Base-by-base conservation (phyloP, 2,797 vertebrate genomes). In the Lepidocolaptes lacrymiger region DNA sequence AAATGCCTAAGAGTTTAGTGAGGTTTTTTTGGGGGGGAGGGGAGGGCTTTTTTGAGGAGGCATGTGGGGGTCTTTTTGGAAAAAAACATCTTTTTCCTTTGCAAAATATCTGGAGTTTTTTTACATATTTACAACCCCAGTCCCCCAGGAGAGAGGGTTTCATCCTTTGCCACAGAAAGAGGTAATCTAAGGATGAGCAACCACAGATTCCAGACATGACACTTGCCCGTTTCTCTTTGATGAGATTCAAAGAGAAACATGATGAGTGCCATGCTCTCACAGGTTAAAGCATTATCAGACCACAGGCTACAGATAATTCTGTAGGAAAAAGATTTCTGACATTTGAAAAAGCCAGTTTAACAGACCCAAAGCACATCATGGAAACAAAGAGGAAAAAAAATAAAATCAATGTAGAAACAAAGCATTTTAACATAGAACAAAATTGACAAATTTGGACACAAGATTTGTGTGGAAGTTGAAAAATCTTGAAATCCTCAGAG, bases 191-290 rank as follows among this genome's bases (percentile, higher is more conserved):
- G 52, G 89, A 85, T 4, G 10, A 71, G 27, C 44, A 85, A 61
- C 28, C 75, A 61, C 51, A 85, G 34, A 55, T 55, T n/a, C 48
- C 59, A 76, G 84, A 46, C 49, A 78, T n/a, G 59, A 64, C 46
- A 58, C 43, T 15, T 69, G 34, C 23, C 61, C 34, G 43, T 74
- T 96, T 91, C 55, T 48, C 78, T 91, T 85, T 82, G 74, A 94
- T 37, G 36, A 82, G 56, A 73, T 71, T 85, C 34, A 79, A 71
- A 87, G 76, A 63, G 26, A 80, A 85, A 49, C 28, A 48, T 3
- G 19, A 34, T 24, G 20, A 23, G 48, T 74, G 17, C 37, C 49
- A 28, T 3, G 14, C 28, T 69, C 63, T 68, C 48, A 59, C 36
- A 55, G 43, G 62, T 87, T 66, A 19, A 75, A 78, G 30, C 11